Evolutionary conservation across 2,113 vertebrate species (phyloP).

Genomic region (Sinocyclocheilus grahami): DNA sequence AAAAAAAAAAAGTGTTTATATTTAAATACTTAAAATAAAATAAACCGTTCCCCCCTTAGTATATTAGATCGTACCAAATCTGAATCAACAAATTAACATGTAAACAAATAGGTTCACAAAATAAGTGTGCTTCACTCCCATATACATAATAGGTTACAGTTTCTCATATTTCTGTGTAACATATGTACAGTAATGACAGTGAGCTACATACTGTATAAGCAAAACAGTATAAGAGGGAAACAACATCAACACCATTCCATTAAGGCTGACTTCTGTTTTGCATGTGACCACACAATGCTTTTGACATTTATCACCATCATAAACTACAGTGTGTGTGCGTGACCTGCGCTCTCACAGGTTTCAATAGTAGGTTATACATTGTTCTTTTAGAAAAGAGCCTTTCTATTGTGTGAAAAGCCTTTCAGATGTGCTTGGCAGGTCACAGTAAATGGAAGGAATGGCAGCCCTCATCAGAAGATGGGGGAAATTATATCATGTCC

Average conservation of each 20-base stretch:
- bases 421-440: constrained; percentile 37
- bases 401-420: constrained; percentile 41
- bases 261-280: neutral
- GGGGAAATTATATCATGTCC: constrained; percentile 72
- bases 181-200: neutral
- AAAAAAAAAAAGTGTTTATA: too few species aligned
- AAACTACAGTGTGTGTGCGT: constrained; percentile 17
- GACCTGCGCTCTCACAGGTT: constrained; percentile 15
- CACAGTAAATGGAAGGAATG: constrained; percentile 57
- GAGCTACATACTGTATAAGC: neutral
- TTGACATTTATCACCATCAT: constrained; percentile 40
- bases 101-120: neutral
- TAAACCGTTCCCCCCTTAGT: neutral
- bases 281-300: constrained; percentile 27
- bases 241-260: neutral
- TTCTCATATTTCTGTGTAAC: neutral
- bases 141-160: neutral
- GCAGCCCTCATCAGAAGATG: constrained; percentile 74
- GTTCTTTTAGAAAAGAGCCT: constrained; percentile 42
- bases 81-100: neutral
- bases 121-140: neutral
- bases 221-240: neutral
- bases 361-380: constrained; percentile 44
- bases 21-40: too few species aligned
- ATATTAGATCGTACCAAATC: neutral